A percentile compares a stretch with the other conserved stretches of the same genome.
Evolutionary conservation across 2,888 invertebrate species (phyloP).

Genomic region (Chirona hameri): DNA sequence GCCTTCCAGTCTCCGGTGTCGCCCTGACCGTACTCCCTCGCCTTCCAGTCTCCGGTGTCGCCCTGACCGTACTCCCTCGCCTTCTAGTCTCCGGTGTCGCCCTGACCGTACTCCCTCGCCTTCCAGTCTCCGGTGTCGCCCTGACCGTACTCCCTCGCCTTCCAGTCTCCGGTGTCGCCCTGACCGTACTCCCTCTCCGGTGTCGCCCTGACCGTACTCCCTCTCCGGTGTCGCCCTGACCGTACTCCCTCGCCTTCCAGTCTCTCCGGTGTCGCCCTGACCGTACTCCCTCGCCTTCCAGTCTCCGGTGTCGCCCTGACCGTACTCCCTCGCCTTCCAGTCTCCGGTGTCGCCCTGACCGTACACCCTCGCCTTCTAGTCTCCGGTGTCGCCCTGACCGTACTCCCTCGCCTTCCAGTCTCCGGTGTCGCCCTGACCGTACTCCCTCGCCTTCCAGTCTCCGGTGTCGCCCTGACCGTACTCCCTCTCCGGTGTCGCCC

Average conservation of each 20-base stretch:
- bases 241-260: slow-evolving; percentile 1
- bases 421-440: not conserved
- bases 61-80: not conserved
- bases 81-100: slow-evolving; percentile 32
- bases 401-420: slow-evolving; percentile 25
- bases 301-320: slow-evolving; percentile 28
- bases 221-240: too few species aligned
- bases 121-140: slow-evolving; percentile 31
- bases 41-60: slow-evolving; percentile 33
- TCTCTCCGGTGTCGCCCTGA: slow-evolving; percentile 29
- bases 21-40: too few species aligned
- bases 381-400: not conserved
- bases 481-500: too few species aligned
- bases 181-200: not conserved
- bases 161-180: slow-evolving; percentile 30
- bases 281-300: not conserved
- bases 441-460: slow-evolving; percentile 28
- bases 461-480: not conserved
- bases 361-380: slow-evolving; percentile 24
- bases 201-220: too few species aligned
- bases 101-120: not conserved
- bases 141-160: not conserved
- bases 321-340: slow-evolving; percentile 1
- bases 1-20: slow-evolving; percentile 33
- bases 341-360: slow-evolving; percentile 26